phyloP scores from a whole-genome alignment of 2,797 vertebrate genomes.

The Ceryle rudis region DNA sequence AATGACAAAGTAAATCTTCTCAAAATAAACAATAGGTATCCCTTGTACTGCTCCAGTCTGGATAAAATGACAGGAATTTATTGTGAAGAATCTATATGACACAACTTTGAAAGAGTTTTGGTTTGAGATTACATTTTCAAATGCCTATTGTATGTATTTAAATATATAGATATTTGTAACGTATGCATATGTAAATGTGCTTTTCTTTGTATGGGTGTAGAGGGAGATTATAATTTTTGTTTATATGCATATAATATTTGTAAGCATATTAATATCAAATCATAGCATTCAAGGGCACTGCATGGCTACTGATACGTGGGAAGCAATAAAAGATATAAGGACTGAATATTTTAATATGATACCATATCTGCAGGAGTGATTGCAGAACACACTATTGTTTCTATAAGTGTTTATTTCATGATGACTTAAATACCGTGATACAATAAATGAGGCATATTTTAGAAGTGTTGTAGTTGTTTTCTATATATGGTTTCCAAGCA shows the following conservation, averaged over 20 bases:
- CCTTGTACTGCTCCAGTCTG: neutral
- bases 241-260: neutral
- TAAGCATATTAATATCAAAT: neutral
- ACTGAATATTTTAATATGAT: neutral
- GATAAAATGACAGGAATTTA: neutral
- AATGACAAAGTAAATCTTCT: neutral
- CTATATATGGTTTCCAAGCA: neutral
- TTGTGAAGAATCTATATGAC: neutral
- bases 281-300: neutral
- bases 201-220: neutral
- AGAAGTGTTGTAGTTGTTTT: neutral
- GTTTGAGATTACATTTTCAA: neutral
- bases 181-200: neutral
- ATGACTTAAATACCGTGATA: neutral
- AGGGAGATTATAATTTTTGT: neutral
- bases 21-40: neutral
- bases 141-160: neutral
- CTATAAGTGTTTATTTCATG: neutral
- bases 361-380: neutral
- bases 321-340: neutral
- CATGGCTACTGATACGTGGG: neutral
- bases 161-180: neutral
- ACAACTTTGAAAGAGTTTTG: neutral
- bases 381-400: neutral
- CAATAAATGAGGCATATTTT: neutral